A percentile compares a stretch with the other conserved stretches of the same genome.
These are phyloP conservation scores for Morus bassanus DNA, from an alignment of 2,797 vertebrate species.

Conservation along the genomic window DNA sequence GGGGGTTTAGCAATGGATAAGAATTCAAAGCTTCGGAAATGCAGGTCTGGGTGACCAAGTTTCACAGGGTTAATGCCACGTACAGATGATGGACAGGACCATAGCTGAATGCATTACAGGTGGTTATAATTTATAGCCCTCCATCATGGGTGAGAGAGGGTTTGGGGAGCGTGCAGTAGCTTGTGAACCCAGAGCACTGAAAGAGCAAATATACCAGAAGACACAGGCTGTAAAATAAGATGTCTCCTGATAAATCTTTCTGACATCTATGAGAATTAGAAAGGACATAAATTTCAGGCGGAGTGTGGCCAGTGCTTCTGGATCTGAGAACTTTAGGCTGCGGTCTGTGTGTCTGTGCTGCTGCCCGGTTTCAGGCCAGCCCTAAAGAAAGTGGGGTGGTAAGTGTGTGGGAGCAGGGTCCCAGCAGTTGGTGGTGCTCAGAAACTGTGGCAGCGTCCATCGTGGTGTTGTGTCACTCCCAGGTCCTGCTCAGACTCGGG, in stretches of 20 bases:
- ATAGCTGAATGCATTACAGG: neutral
- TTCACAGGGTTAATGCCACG: conserved; percentile 20
- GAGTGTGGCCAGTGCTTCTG: neutral
- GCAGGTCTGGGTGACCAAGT: conserved; percentile 23
- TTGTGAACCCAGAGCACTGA: neutral
- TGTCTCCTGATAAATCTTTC: neutral
- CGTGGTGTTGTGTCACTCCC: neutral
- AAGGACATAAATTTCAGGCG: neutral
- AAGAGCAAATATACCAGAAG: neutral
- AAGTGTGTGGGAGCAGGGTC: neutral
- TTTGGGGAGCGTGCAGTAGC: neutral
- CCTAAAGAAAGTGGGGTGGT: neutral
- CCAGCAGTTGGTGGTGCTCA: neutral
- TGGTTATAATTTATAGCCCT: neutral
- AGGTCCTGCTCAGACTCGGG: neutral
- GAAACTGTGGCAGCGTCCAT: neutral
- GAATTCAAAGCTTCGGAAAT: conserved; percentile 45
- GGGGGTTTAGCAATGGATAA: conserved; percentile 14
- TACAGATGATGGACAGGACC: neutral
- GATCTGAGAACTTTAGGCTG: neutral
- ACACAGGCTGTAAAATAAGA: neutral
- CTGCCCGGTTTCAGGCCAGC: neutral
- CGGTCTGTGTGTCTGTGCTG: neutral
- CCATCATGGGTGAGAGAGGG: neutral
- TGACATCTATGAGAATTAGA: neutral